phyloP scores from a whole-genome alignment of 2,797 vertebrate species.

The Pangasius macronema region DNA sequence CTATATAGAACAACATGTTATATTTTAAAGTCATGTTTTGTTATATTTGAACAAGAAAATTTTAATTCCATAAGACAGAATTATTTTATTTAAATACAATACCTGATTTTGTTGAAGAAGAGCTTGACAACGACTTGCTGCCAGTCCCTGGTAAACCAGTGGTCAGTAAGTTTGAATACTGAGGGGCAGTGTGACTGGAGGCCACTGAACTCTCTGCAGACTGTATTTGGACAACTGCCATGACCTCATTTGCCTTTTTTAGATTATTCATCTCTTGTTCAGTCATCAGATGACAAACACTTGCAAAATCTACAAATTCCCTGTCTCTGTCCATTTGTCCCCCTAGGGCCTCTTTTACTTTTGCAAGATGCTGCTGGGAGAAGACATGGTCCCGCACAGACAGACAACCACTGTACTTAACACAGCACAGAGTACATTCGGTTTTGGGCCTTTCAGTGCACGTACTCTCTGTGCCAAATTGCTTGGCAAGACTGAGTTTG shows the following conservation, averaged over 20 bases:
- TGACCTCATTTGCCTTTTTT: slow-evolving; percentile 84
- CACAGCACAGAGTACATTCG: slow-evolving; percentile 87
- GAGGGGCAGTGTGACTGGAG: slow-evolving; percentile 78
- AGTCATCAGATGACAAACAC: slow-evolving; percentile 84
- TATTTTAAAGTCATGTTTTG: not conserved
- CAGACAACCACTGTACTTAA: slow-evolving; percentile 85
- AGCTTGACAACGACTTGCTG: slow-evolving; percentile 75
- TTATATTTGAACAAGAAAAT: not conserved
- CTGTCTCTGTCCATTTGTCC: slow-evolving; percentile 88
- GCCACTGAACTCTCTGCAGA: slow-evolving; percentile 74
- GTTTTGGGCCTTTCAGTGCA: slow-evolving; percentile 88
- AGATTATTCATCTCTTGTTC: slow-evolving; percentile 85
- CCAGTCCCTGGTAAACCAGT: slow-evolving; percentile 80
- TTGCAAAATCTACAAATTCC: slow-evolving; percentile 85
- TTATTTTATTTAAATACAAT: slow-evolving; percentile 48
- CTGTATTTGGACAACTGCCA: slow-evolving; percentile 77
- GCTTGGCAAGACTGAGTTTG: slow-evolving; percentile 90
- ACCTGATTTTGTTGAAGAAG: slow-evolving; percentile 85
- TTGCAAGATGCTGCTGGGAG: slow-evolving; percentile 87
- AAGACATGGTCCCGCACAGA: slow-evolving; percentile 87
- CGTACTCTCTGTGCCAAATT: slow-evolving; percentile 85
- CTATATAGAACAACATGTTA: not conserved
- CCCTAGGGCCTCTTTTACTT: slow-evolving; percentile 89
- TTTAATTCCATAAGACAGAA: slow-evolving; percentile 42
- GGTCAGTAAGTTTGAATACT: slow-evolving; percentile 81